These are phyloP conservation scores for Coendou prehensilis DNA, from an alignment of 2,797 vertebrate species.

Conservation along the genomic window DNA sequence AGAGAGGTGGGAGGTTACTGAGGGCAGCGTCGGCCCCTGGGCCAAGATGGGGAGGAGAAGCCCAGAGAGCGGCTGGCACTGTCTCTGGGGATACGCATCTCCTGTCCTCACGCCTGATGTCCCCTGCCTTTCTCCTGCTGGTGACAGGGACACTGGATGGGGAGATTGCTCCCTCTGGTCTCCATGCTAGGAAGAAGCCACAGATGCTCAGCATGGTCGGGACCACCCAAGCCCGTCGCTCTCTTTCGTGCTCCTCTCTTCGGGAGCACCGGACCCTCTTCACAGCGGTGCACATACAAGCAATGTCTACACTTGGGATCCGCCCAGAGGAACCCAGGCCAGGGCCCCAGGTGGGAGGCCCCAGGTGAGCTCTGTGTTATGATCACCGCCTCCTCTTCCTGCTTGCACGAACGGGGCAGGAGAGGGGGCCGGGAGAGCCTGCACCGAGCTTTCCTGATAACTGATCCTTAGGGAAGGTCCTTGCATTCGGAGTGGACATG, in stretches of 20 bases:
- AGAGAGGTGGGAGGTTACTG: neutral
- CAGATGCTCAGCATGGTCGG: neutral
- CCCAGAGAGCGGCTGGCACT: neutral
- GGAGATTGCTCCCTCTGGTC: neutral
- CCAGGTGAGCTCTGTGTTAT: neutral
- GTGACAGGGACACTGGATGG: neutral
- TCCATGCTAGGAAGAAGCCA: neutral
- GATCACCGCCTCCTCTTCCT: neutral
- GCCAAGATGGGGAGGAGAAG: neutral
- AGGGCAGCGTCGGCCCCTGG: neutral
- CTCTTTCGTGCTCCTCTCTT: neutral
- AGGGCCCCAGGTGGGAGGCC: neutral
- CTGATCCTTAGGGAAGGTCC: neutral
- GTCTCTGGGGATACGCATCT: neutral
- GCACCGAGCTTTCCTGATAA: neutral
- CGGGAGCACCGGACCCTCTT: neutral
- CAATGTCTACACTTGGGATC: neutral
- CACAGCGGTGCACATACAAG: neutral
- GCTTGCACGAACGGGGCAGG: neutral
- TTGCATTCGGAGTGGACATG: conserved; percentile 13
- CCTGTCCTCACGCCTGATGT: rapidly evolving
- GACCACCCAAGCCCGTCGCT: neutral
- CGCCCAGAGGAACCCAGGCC: neutral
- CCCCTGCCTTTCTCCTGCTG: neutral
- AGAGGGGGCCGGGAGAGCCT: neutral